phyloP scores from a whole-genome alignment of 1,140 invertebrate species.

The Neodiprion fabricii region DNA sequence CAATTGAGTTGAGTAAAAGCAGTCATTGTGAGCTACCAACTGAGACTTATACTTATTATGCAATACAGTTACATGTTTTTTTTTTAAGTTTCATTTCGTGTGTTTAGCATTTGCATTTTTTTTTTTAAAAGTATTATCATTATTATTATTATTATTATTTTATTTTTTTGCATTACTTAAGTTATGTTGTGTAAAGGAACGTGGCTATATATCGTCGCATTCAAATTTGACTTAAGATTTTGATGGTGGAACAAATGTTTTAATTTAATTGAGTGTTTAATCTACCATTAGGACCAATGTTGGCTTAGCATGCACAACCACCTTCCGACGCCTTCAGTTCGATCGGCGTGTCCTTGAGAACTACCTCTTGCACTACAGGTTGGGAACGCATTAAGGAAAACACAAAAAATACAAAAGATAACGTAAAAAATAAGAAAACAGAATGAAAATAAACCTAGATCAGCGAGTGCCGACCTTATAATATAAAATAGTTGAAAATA shows the following conservation, averaged over 20 bases:
- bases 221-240: slow-evolving; percentile 15
- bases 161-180: slow-evolving; percentile 16
- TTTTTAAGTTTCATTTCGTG: slow-evolving; percentile 28
- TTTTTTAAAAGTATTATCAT: slow-evolving; percentile 22
- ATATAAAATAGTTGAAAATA: slow-evolving; percentile 9
- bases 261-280: slow-evolving; percentile 42
- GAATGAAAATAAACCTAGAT: slow-evolving; percentile 37
- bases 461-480: slow-evolving; percentile 25
- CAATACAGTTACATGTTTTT: slow-evolving; percentile 23
- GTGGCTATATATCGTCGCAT: slow-evolving; percentile 16
- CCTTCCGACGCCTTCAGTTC: slow-evolving; percentile 90
- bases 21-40: slow-evolving; percentile 40
- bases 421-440: slow-evolving; percentile 34
- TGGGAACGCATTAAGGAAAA: slow-evolving; percentile 71
- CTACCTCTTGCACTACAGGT: slow-evolving; percentile 93
- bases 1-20: slow-evolving; percentile 41
- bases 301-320: slow-evolving; percentile 86
- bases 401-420: slow-evolving; percentile 57
- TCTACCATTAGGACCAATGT: slow-evolving; percentile 51
- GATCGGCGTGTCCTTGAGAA: slow-evolving; percentile 93
- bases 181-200: slow-evolving; percentile 27
- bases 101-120: slow-evolving; percentile 21
- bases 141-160: slow-evolving; percentile 26
- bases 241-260: slow-evolving; percentile 11
- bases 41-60: slow-evolving; percentile 13